These are phyloP conservation scores for Chesias legatella DNA, from an alignment of 2,888 invertebrate genomes.

Conservation along the genomic window DNA sequence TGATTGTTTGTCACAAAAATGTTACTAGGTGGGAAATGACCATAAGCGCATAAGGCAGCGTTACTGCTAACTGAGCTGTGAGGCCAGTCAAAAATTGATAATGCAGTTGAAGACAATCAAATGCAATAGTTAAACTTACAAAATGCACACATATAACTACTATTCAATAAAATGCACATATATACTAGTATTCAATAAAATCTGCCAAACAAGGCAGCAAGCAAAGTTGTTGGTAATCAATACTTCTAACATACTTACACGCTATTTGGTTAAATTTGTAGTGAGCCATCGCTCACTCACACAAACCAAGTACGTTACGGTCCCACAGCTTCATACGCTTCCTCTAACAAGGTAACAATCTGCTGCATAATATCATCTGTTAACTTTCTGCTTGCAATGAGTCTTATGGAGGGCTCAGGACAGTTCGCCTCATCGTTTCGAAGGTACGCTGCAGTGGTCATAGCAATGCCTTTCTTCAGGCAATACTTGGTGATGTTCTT, in stretches of 20 bases:
- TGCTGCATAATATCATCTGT: slow-evolving; percentile 81
- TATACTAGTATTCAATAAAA: no score
- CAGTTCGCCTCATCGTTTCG: slow-evolving; percentile 82
- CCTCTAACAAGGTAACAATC: slow-evolving; percentile 56
- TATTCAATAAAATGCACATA: no score
- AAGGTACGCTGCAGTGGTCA: slow-evolving; percentile 86
- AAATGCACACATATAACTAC: no score
- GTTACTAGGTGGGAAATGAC: no score
- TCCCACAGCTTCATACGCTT: slow-evolving; percentile 63
- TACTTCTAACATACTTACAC: background rate
- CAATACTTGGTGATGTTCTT: slow-evolving; percentile 83
- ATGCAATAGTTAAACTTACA: no score
- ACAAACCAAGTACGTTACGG: slow-evolving; percentile 50
- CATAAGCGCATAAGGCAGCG: no score
- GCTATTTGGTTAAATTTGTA: background rate
- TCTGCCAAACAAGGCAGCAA: no score
- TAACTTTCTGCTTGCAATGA: slow-evolving; percentile 84
- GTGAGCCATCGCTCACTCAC: background rate
- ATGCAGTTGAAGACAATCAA: no score
- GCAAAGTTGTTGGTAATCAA: no score
- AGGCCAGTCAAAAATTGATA: no score
- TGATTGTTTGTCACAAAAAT: no score
- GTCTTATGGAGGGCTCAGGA: slow-evolving; percentile 86
- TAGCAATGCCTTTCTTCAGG: slow-evolving; percentile 83
- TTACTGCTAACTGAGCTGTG: no score